Percentiles rank a stretch among this genome's conserved stretches.
phyloP scores from a whole-genome alignment of 2,888 invertebrate genomes.

The Eremobia ochroleuca region DNA sequence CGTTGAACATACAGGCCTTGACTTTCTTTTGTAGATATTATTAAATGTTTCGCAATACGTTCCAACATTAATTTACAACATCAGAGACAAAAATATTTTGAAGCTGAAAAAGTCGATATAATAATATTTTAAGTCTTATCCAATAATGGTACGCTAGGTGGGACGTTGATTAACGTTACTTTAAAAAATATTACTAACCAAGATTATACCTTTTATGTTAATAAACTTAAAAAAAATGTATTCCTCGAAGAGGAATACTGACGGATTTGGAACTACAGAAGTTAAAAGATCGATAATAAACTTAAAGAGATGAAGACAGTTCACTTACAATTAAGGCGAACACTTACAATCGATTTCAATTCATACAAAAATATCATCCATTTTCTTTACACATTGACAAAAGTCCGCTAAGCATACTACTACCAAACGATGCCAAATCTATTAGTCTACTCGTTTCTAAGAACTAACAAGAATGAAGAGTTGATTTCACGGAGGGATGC shows the following conservation, averaged over 20 bases:
- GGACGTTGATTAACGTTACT: slow-evolving; percentile 74
- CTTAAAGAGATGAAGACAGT: slow-evolving; percentile 64
- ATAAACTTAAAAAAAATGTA: slow-evolving; percentile 53
- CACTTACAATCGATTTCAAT: slow-evolving; percentile 83
- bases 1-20: slow-evolving; percentile 75
- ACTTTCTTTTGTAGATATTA: slow-evolving; percentile 62
- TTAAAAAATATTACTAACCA: slow-evolving; percentile 73
- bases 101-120: slow-evolving; percentile 65
- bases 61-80: slow-evolving; percentile 74
- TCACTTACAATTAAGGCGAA: slow-evolving; percentile 81
- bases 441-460: slow-evolving; percentile 62
- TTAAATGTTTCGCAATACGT: slow-evolving; percentile 64
- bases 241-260: slow-evolving; percentile 53
- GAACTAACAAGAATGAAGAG: slow-evolving; percentile 57
- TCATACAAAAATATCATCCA: slow-evolving; percentile 90
- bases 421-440: slow-evolving; percentile 69
- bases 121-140: slow-evolving; percentile 78
- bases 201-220: slow-evolving; percentile 66
- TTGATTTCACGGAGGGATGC: slow-evolving; percentile 65
- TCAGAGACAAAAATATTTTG: slow-evolving; percentile 61
- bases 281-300: slow-evolving; percentile 41
- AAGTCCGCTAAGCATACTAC: slow-evolving; percentile 84
- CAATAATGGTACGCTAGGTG: slow-evolving; percentile 88
- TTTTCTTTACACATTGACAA: slow-evolving; percentile 86
- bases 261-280: slow-evolving; percentile 40